Base-by-base conservation (phyloP, 92 coral and sea anemone species). In the Meandrina meandrites region DNA sequence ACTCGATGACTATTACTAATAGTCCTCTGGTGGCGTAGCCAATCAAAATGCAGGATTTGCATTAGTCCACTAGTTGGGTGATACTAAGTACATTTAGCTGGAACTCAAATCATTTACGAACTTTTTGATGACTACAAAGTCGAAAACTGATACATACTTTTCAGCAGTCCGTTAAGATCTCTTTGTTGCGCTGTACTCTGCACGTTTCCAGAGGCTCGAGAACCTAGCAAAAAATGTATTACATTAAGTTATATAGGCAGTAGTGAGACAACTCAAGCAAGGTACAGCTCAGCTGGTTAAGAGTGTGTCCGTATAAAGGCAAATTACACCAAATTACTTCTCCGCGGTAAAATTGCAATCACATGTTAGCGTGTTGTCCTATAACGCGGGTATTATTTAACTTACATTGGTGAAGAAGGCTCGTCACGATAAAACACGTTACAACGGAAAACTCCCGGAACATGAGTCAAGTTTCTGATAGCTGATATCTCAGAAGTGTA, bases 171-270 rank as follows among this genome's bases (percentile, higher is more conserved):
- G 82, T 62, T 75, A 27, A 94, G 92, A 69, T 92, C 97, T 48
- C 97, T 92, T 83, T 82, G 91, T 62, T 88, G 80, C 0, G 89
- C 92, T 60, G 36, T 83, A 11, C 72, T 86, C 58, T 89, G 88
- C 62, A 79, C 88, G 36, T 37, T 40, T 60, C 75, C 71, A 19
- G 62, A 24, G 53, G 76, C 32, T 31, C 3, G 80, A 58, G 57
- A 71, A 86, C 56, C 89, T 86, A 8, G 30, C 5, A 1, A 79
- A 56, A 78, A 16, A 48, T 8, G 9, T 16, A 32, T 60, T 57
- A 73, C 10, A 53, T 15, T 12, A 72, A 48, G 76, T 42, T 18
- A 28, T 17, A 37, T 30, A 28, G 17, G 42, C 19, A 32, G 85
- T 1, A 40, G 3, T 31, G 1, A 12, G 36, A 4, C 36, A 40